Percentiles rank a stretch among this genome's conserved stretches.
phyloP scores from a whole-genome alignment of 2,797 vertebrate species.

The Cyclura pinguis region DNA sequence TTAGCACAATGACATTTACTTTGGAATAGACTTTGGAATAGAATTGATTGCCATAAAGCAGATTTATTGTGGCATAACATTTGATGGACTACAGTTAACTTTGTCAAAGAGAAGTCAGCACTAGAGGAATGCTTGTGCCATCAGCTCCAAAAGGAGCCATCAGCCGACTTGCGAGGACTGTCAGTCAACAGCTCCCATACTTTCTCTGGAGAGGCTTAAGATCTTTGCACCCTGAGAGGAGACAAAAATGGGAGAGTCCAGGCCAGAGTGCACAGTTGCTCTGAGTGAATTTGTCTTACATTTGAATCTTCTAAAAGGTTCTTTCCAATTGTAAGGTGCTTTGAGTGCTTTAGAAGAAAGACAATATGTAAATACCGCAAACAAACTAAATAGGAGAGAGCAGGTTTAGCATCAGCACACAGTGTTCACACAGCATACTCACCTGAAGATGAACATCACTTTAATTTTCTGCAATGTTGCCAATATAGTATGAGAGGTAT shows the following conservation, averaged over 20 bases:
- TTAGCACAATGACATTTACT: not conserved
- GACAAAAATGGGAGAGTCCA: not conserved
- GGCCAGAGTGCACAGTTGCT: not conserved
- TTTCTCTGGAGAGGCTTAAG: not conserved
- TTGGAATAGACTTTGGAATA: not conserved
- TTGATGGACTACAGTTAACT: not conserved
- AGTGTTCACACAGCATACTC: not conserved
- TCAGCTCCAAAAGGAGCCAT: not conserved
- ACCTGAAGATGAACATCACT: no score
- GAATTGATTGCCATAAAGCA: not conserved
- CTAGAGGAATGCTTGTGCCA: not conserved
- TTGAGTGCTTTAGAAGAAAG: not conserved
- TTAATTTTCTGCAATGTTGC: not conserved
- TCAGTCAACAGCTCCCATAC: not conserved
- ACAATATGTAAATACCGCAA: not conserved
- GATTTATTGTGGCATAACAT: not conserved
- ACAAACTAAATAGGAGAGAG: not conserved
- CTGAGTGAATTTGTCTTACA: not conserved
- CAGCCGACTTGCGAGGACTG: not conserved
- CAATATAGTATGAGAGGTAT: not conserved
- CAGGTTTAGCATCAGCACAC: not conserved
- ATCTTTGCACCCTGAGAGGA: not conserved
- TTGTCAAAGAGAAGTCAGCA: not conserved
- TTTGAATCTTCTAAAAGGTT: not conserved
- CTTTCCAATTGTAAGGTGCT: not conserved